These are phyloP conservation scores for Corvus hawaiiensis DNA, from an alignment of 2,113 vertebrate species.

Conservation along the genomic window DNA sequence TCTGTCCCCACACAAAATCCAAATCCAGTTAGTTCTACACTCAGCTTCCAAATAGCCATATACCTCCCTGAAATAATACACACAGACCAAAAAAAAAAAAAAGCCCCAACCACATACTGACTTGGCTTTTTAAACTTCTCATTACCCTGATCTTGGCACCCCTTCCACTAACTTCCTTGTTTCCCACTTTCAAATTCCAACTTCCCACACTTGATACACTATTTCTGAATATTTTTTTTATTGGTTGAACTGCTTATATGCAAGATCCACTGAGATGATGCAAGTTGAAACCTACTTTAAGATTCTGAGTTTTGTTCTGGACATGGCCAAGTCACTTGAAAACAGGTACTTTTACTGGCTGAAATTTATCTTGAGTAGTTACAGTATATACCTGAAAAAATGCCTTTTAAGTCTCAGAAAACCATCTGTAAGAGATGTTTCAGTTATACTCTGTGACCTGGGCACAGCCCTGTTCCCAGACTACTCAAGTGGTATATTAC, in stretches of 20 bases:
- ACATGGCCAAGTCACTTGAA: not conserved
- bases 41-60: not conserved
- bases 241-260: not conserved
- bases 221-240: not conserved
- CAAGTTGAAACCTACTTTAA: not conserved
- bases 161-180: not conserved
- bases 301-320: not conserved
- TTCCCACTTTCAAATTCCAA: not conserved
- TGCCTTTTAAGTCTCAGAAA: not conserved
- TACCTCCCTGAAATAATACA: not conserved
- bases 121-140: not conserved
- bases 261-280: not conserved
- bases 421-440: not conserved
- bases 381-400: not conserved
- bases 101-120: accelerated
- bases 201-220: not conserved
- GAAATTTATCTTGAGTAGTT: not conserved
- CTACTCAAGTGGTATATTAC: not conserved
- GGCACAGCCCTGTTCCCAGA: not conserved
- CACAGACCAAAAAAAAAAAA: not conserved
- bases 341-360: not conserved
- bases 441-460: too few species aligned
- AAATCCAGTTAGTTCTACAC: not conserved
- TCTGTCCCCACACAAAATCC: not conserved
- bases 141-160: not conserved